These are phyloP conservation scores for Phortica okadai DNA, from an alignment of 2,888 invertebrate genomes.

Conservation along the genomic window DNA sequence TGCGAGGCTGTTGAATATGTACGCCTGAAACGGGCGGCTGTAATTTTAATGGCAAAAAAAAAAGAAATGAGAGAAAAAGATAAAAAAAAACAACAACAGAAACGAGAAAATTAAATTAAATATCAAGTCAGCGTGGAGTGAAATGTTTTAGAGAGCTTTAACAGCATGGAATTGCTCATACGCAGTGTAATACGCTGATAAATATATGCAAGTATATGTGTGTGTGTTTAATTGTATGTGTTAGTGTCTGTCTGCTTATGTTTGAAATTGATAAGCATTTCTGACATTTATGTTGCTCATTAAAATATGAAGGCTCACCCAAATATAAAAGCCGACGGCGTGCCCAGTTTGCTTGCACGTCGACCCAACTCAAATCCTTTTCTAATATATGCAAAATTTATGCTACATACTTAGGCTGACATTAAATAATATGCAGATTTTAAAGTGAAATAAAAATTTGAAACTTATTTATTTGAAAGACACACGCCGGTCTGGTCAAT, in stretches of 20 bases:
- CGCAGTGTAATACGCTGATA: constrained; percentile 47
- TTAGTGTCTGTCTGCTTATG: constrained; percentile 35
- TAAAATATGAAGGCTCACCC: constrained; percentile 27
- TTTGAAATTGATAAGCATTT: constrained; percentile 57
- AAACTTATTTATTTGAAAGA: background rate
- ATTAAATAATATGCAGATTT: background rate
- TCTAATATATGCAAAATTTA: background rate
- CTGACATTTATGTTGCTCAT: constrained; percentile 47
- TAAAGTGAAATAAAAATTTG: background rate
- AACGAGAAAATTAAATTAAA: constrained; percentile 62
- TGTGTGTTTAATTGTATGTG: constrained; percentile 38
- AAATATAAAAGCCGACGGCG: background rate
- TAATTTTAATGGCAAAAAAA: constrained; percentile 18
- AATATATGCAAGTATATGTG: constrained; percentile 32
- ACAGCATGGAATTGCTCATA: constrained; percentile 39
- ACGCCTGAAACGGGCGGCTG: constrained; percentile 50
- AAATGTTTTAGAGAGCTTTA: constrained; percentile 24
- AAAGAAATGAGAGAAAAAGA: constrained; percentile 39
- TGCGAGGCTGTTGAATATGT: constrained; percentile 66
- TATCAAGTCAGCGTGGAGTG: constrained; percentile 50
- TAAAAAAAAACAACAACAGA: constrained; percentile 30
- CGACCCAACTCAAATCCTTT: background rate
- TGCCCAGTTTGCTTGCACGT: background rate
- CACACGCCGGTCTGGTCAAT: too few species aligned
- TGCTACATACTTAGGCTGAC: background rate